phyloP scores from a whole-genome alignment of 2,113 vertebrate species.

The Dasyornis broadbenti region DNA sequence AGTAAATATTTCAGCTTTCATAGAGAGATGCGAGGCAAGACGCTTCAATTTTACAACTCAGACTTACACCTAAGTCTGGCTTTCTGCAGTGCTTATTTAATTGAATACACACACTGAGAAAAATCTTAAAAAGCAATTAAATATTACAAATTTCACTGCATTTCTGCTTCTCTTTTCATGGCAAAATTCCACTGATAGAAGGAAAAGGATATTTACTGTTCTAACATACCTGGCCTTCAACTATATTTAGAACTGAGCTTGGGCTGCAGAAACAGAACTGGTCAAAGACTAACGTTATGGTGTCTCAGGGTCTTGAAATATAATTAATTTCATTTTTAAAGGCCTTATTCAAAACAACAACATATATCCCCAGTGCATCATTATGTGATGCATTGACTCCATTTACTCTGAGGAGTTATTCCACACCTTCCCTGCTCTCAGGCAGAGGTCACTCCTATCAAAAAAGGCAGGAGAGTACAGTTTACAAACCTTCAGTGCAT shows the following conservation, averaged over 20 bases:
- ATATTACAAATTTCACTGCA: neutral
- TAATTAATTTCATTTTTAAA: neutral
- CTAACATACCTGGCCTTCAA: neutral
- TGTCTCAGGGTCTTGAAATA: neutral
- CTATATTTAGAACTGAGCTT: neutral
- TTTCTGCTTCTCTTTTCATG: neutral
- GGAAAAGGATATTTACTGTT: neutral
- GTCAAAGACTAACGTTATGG: neutral
- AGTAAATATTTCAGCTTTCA: neutral
- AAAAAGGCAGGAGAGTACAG: neutral
- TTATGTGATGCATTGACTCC: neutral
- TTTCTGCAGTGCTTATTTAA: neutral
- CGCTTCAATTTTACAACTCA: neutral
- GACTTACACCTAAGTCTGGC: neutral
- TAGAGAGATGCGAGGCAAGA: neutral
- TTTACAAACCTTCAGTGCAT: neutral
- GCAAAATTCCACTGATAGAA: neutral
- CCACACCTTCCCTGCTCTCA: neutral
- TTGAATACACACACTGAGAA: neutral
- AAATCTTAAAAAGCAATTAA: neutral
- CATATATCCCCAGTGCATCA: neutral
- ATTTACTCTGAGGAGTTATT: neutral
- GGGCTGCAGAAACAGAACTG: neutral
- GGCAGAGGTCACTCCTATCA: neutral
- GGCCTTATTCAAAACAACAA: neutral